Base-by-base conservation (phyloP, 2,113 vertebrate species). In the Coptodon rendalli region DNA sequence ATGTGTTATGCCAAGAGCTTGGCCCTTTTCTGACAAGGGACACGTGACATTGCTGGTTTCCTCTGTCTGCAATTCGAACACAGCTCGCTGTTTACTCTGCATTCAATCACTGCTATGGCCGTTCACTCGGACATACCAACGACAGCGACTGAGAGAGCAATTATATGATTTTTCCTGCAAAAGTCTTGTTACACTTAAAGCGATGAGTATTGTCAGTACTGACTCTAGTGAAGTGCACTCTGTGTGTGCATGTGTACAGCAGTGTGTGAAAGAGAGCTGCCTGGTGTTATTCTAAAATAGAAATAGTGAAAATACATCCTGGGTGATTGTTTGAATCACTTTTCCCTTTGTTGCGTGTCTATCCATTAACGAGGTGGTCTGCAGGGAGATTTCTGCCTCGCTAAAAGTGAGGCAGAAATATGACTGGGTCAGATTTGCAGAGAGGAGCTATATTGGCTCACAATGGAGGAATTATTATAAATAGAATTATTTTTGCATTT, bases 1-100 rank as follows among this genome's bases (percentile, higher is more conserved):
- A 50, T 76, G 81, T 86, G 86, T 73, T 88, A 38, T 86, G 84
- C 89, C 89, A 93, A 90, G 84, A 87, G 86, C 80, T 19, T 82
- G 85, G 81, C 90, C 82, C 57, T 36, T 31, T 87, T 78, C 27
- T 78, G 43, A 78, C 9, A 12, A 5, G 24, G 16, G 16, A 50
- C 24, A 78, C 2, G 9, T 19, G 17, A 78, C 43, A 19, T 48
- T 10, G 68, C 43, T 7, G 40, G 24, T 16, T 76, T 29, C 6
- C 4, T 31, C 16, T 7, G 9, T 0, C 24, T 19, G 24, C 43
- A 3, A 27, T 48, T 50, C 1, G 8, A 50, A 48, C 71, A 19
- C 71, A 48, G 71, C 40, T 4, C 16, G 6, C 27, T 31, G 45
- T 31, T 50, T n/a, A 0, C 10, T 50, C 43, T 31, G 43, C 17